These are phyloP conservation scores for Elachura formosa DNA, from an alignment of 2,113 vertebrate genomes.

Conservation along the genomic window DNA sequence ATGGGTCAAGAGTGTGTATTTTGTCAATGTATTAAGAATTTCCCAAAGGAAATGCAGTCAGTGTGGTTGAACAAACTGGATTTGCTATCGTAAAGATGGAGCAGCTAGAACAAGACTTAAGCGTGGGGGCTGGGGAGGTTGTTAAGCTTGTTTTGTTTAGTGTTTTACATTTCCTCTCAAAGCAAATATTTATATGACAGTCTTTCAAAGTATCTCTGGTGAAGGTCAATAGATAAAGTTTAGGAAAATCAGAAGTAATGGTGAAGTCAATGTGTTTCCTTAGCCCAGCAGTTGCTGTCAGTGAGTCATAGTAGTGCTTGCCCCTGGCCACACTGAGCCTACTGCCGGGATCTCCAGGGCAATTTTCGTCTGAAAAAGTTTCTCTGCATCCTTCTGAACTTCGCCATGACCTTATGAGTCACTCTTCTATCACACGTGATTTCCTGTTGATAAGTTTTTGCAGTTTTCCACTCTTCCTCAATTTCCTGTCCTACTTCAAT, in stretches of 20 bases:
- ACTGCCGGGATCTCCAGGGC: fast-evolving
- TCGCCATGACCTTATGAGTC: neutral
- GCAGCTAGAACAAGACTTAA: neutral
- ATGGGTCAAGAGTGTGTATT: neutral
- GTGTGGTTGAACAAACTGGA: neutral
- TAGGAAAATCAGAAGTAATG: neutral
- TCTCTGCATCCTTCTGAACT: neutral
- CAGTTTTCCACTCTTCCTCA: neutral
- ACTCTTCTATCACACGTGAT: neutral
- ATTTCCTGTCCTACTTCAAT: neutral
- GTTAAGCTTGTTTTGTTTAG: neutral
- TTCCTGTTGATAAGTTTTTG: neutral
- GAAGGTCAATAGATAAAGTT: neutral
- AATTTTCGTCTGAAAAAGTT: neutral
- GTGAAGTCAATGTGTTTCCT: neutral
- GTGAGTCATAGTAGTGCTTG: neutral
- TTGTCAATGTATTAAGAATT: neutral
- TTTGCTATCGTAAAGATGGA: neutral
- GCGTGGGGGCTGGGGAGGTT: too few relatives aligned
- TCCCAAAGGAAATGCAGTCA: neutral
- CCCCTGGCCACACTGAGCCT: neutral
- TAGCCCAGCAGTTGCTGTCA: too few relatives aligned
- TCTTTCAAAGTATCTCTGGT: neutral
- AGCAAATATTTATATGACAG: neutral
- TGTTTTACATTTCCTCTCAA: neutral